These are phyloP conservation scores for Megaceryle torquata DNA, from an alignment of 2,113 vertebrate genomes.

Conservation along the genomic window DNA sequence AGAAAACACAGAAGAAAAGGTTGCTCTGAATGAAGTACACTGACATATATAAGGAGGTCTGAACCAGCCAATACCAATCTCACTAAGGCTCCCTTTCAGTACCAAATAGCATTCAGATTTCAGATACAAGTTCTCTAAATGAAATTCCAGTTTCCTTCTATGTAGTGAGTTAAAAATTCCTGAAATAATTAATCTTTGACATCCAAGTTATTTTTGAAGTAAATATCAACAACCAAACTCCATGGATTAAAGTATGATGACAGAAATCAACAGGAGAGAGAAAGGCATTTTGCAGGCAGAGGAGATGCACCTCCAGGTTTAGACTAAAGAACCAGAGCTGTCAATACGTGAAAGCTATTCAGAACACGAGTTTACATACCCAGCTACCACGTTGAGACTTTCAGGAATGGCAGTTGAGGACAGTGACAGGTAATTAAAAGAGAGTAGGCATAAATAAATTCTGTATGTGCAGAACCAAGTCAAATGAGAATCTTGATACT, in stretches of 20 bases:
- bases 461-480: not conserved
- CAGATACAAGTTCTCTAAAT: not conserved
- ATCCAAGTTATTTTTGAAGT: not conserved
- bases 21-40: not conserved
- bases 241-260: rapidly evolving
- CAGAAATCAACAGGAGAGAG: not conserved
- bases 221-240: not conserved
- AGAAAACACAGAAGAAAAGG: not conserved
- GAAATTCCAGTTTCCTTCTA: not conserved
- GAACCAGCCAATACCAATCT: not conserved
- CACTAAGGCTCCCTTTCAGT: not conserved
- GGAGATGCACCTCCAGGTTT: not conserved
- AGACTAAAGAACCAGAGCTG: not conserved
- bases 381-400: no score
- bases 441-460: not conserved
- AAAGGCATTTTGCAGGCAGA: not conserved
- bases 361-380: not conserved
- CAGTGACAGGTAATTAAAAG: not conserved
- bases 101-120: not conserved
- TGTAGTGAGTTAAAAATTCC: not conserved
- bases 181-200: not conserved
- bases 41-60: not conserved
- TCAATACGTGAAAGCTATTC: not conserved
- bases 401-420: not conserved
- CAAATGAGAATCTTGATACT: not conserved